These are phyloP conservation scores for Bugulina stolonifera DNA, from an alignment of 2,888 invertebrate species.

Conservation along the genomic window DNA sequence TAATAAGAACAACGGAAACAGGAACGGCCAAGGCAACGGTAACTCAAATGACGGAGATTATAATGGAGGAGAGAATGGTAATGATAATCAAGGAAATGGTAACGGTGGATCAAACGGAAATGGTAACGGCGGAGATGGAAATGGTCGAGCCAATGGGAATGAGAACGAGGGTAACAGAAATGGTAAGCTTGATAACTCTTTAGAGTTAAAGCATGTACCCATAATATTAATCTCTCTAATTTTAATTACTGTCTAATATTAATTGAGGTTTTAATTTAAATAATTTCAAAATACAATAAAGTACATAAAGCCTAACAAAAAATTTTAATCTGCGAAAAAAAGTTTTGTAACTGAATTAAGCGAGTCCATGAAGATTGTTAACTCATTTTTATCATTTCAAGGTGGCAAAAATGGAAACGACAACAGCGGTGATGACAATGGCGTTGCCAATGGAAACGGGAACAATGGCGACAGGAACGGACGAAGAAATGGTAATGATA, in stretches of 20 bases:
- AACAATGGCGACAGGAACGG: slow-evolving; percentile 10
- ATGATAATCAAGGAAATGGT: slow-evolving; percentile 18
- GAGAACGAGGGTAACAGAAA: background rate
- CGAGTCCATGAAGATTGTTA: too few relatives aligned
- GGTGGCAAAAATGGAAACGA: too few relatives aligned
- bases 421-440: slow-evolving; percentile 15
- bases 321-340: too few relatives aligned
- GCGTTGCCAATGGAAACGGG: background rate
- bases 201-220: too few relatives aligned
- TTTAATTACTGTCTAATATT: too few relatives aligned
- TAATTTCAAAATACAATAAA: too few relatives aligned
- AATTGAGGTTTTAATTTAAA: too few relatives aligned
- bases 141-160: slow-evolving; percentile 16
- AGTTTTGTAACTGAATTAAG: too few relatives aligned
- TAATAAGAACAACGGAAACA: background rate
- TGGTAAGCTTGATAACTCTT: too few relatives aligned
- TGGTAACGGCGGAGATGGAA: slow-evolving; percentile 5
- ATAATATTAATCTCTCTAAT: too few relatives aligned
- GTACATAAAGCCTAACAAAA: too few relatives aligned
- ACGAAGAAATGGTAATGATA: background rate
- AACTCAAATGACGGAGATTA: slow-evolving; percentile 2
- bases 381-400: too few relatives aligned
- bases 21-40: slow-evolving; percentile 25
- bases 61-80: slow-evolving; percentile 26
- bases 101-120: slow-evolving; percentile 21